These are phyloP conservation scores for Aspidiotus destructor DNA, from an alignment of 2,888 invertebrate species.

Conservation along the genomic window DNA sequence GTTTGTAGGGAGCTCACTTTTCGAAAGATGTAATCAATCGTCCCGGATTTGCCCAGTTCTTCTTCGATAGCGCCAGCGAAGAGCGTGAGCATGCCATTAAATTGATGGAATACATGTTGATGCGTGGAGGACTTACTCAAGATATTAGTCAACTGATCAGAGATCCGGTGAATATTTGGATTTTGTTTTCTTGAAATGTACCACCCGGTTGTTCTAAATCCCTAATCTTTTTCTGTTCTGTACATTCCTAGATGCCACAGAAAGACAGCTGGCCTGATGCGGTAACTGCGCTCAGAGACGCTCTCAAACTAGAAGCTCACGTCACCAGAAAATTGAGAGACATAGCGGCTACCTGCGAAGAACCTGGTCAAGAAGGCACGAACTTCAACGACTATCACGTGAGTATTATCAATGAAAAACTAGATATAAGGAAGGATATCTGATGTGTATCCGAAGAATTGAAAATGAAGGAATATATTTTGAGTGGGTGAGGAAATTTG, in stretches of 20 bases:
- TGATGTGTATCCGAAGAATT: too few species aligned
- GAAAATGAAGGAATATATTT: too few species aligned
- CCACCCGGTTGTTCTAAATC: not conserved
- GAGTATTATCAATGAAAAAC: constrained; percentile 42
- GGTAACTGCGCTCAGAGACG: constrained; percentile 60
- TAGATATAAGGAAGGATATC: too few species aligned
- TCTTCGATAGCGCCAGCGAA: constrained; percentile 73
- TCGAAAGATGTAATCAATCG: constrained; percentile 65
- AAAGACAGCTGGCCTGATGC: constrained; percentile 51
- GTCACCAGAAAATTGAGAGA: constrained; percentile 67
- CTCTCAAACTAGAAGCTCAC: constrained; percentile 63
- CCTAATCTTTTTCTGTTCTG: constrained; percentile 18
- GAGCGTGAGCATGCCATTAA: constrained; percentile 82
- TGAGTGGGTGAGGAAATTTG: too few species aligned
- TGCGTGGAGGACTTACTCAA: constrained; percentile 67
- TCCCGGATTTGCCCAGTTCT: constrained; percentile 78
- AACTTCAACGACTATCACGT: constrained; percentile 72
- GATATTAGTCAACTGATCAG: constrained; percentile 52
- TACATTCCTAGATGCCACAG: constrained; percentile 39
- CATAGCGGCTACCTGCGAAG: constrained; percentile 63
- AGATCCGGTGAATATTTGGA: constrained; percentile 40
- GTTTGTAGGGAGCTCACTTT: constrained; percentile 62
- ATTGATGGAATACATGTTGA: constrained; percentile 74
- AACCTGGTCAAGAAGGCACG: constrained; percentile 38
- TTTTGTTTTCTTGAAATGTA: not conserved